Percentiles rank a stretch among this genome's conserved stretches.
Conservation (phyloP, 2,113 vertebrate species). For the Tympanuchus pallidicinctus region DNA sequence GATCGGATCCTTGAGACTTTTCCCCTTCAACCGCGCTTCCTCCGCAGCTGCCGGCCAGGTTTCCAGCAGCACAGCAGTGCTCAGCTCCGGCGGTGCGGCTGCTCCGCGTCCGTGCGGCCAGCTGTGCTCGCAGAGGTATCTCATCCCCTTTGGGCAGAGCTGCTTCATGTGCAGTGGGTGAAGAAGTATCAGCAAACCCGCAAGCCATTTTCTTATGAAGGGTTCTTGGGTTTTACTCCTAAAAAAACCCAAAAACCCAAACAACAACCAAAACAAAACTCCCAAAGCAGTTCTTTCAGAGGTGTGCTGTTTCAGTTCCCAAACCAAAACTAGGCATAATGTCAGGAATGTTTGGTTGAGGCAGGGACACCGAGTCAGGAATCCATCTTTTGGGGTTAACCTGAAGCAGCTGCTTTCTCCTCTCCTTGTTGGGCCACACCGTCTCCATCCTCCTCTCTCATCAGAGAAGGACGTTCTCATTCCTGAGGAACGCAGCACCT, state of each 20-base stretch:
- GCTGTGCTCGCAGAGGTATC: rapidly evolving
- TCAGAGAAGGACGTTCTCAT: not conserved
- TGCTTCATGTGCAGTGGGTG: not conserved
- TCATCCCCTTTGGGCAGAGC: not conserved
- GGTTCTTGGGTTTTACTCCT: not conserved
- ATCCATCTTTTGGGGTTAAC: not conserved
- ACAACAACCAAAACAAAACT: too few species aligned
- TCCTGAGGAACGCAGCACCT: not conserved
- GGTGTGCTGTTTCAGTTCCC: not conserved
- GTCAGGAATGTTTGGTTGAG: not conserved
- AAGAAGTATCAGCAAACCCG: not conserved
- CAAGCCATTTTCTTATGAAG: not conserved
- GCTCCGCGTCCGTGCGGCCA: not conserved
- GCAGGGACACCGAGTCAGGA: not conserved
- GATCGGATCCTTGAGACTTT: not conserved
- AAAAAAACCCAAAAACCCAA: not conserved
- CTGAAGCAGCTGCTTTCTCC: not conserved
- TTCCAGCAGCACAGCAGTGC: not conserved
- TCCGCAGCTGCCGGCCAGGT: not conserved
- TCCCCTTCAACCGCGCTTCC: too few species aligned
- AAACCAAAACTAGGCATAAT: not conserved
- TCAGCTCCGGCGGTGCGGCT: not conserved
- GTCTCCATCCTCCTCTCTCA: not conserved
- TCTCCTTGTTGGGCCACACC: not conserved
- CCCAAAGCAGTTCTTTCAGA: not conserved